A percentile compares a stretch with the other conserved stretches of the same genome.
phyloP scores from a whole-genome alignment of 2,888 invertebrate species.

The Cephus runcator region DNA sequence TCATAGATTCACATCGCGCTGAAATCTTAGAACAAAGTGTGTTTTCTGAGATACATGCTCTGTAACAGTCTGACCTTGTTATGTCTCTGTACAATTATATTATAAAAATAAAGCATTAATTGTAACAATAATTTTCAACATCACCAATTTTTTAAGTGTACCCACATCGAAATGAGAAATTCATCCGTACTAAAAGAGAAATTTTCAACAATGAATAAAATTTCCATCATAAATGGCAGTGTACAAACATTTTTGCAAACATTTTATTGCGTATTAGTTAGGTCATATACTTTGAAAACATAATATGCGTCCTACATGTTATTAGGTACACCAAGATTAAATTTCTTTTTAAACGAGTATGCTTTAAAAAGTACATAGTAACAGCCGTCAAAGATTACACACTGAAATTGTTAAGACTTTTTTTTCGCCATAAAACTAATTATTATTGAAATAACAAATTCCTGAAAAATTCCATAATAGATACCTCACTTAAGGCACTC shows the following conservation, averaged over 20 bases:
- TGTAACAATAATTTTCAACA: neutral
- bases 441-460: constrained; percentile 5
- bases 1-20: constrained; percentile 12
- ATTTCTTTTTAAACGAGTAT: constrained; percentile 18
- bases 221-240: neutral
- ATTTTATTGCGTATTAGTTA: constrained; percentile 30
- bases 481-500: neutral
- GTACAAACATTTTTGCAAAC: constrained; percentile 10
- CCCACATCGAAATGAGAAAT: neutral
- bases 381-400: constrained; percentile 24
- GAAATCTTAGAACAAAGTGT: constrained; percentile 12
- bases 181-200: constrained; percentile 5
- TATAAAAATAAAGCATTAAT: constrained; percentile 31
- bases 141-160: neutral
- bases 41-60: neutral
- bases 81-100: constrained; percentile 24
- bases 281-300: constrained; percentile 29
- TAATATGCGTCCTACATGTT: constrained; percentile 15
- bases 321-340: constrained; percentile 19
- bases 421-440: constrained; percentile 10
- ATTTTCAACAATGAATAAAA: neutral
- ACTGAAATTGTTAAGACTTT: constrained; percentile 6
- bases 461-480: neutral
- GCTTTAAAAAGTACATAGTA: constrained; percentile 26
- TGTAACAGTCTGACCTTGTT: constrained; percentile 11